These are phyloP conservation scores for Potamilus streckersoni DNA, from an alignment of 1,140 invertebrate genomes.

Conservation along the genomic window DNA sequence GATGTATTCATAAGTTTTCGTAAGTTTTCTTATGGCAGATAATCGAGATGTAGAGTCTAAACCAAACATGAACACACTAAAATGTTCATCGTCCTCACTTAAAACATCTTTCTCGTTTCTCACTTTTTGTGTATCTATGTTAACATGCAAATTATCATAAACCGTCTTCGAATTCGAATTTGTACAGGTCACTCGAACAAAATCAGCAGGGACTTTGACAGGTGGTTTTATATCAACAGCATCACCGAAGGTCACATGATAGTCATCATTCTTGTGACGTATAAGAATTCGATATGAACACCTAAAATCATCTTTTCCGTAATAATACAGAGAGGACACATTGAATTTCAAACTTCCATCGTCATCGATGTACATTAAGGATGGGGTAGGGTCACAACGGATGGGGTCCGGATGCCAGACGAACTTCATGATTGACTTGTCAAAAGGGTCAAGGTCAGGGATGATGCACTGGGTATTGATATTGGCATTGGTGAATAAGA, in stretches of 20 bases:
- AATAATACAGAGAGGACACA: slow-evolving; percentile 35
- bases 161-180: slow-evolving; percentile 53
- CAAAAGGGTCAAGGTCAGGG: slow-evolving; percentile 80
- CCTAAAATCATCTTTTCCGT: slow-evolving; percentile 54
- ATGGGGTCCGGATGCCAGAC: slow-evolving; percentile 73
- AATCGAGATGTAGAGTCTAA: slow-evolving; percentile 87
- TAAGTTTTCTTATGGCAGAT: slow-evolving; percentile 86
- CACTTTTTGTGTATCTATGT: slow-evolving; percentile 13
- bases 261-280: slow-evolving; percentile 30
- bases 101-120: not conserved
- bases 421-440: slow-evolving; percentile 74
- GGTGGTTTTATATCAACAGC: slow-evolving; percentile 30
- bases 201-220: slow-evolving; percentile 63
- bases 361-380: slow-evolving; percentile 63
- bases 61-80: slow-evolving; percentile 80
- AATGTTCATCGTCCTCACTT: slow-evolving; percentile 7
- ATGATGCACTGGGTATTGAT: slow-evolving; percentile 77
- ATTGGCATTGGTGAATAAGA: slow-evolving; percentile 29
- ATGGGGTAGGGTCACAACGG: slow-evolving; percentile 70
- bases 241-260: slow-evolving; percentile 56
- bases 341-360: slow-evolving; percentile 52
- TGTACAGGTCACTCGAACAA: slow-evolving; percentile 63
- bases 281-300: slow-evolving; percentile 34
- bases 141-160: slow-evolving; percentile 32
- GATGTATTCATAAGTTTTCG: slow-evolving; percentile 76